A percentile compares a stretch with the other conserved stretches of the same genome.
Evolutionary conservation across 1,140 invertebrate genomes (phyloP).

Genomic region (Lucilia sericata): DNA sequence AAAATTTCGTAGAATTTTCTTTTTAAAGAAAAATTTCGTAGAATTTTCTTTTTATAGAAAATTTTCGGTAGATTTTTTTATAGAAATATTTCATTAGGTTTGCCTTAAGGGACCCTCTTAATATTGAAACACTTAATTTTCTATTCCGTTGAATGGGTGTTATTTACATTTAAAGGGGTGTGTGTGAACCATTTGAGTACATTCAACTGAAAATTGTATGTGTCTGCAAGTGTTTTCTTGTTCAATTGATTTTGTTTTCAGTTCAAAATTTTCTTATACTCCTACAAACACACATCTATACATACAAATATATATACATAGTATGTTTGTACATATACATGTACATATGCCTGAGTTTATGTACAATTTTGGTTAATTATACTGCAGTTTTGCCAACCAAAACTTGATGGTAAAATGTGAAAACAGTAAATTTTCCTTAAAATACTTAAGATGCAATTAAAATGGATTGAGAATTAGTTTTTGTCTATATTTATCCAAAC

Average conservation of each 20-base stretch:
- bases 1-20: no score
- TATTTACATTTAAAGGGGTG: no score
- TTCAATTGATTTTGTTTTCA: neutral
- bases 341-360: neutral
- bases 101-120: no score
- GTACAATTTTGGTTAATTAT: conserved; percentile 15
- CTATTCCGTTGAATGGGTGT: no score
- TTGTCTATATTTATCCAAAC: neutral
- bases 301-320: neutral
- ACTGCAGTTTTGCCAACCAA: neutral
- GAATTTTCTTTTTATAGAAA: no score
- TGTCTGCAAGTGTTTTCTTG: neutral
- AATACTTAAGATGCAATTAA: neutral
- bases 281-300: neutral
- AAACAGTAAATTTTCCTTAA: conserved; percentile 12
- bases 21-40: no score
- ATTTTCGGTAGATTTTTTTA: no score
- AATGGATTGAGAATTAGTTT: conserved; percentile 17
- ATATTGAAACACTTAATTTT: no score
- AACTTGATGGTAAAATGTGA: neutral
- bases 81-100: no score
- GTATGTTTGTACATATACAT: neutral
- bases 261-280: conserved; percentile 4
- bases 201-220: no score
- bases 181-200: no score